Base-by-base conservation (phyloP, 2,113 vertebrate species). In the Indri indri region DNA sequence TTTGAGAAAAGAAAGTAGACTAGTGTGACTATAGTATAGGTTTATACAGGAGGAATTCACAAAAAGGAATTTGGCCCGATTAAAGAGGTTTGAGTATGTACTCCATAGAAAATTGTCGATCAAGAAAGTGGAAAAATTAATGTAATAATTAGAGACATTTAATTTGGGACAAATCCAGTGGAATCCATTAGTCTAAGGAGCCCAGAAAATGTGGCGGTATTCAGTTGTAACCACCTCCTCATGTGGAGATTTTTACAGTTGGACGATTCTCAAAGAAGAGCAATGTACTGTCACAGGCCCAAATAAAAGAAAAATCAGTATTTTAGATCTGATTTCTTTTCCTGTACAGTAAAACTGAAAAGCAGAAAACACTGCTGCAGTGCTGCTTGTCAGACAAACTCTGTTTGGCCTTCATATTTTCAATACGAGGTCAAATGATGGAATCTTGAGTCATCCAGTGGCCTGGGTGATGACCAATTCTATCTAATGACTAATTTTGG, bases 391-490 rank as follows among this genome's bases (percentile, higher is more conserved):
- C 80, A 82, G 22, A 61, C 8, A 83, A 90, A 65, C 30, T 83
- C n/a, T 84, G 54, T 40, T 86, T 89, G 52, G 42, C 23, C 52
- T 66, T 95, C 95, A 92, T 96, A 92, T 59, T 97, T 96, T 82
- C 50, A 95, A 76, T 84, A 88, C 92, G 92, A 97, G 76, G 81
- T 92, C 96, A 97, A 95, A 92, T 85, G 47, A 92, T 1, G 14
- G 86, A 97, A 85, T 50, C 66, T 79, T 97, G 93, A 98, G 85
- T 98, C 95, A 98, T 77, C 32, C 66, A 84, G 59, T 45, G 40
- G 34, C 59, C 77, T 91, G 61, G 37, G 76, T 88, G 34, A 86
- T 96, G 91, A 94, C 73, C 77, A 95, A 68, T 34, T 61, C 79
- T 63, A 42, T 40, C 54, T 91, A 93, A 93, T 97, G 88, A 96